Evolutionary conservation across 2,113 vertebrate species (phyloP).

Genomic region (Rhinichthys klamathensis): DNA sequence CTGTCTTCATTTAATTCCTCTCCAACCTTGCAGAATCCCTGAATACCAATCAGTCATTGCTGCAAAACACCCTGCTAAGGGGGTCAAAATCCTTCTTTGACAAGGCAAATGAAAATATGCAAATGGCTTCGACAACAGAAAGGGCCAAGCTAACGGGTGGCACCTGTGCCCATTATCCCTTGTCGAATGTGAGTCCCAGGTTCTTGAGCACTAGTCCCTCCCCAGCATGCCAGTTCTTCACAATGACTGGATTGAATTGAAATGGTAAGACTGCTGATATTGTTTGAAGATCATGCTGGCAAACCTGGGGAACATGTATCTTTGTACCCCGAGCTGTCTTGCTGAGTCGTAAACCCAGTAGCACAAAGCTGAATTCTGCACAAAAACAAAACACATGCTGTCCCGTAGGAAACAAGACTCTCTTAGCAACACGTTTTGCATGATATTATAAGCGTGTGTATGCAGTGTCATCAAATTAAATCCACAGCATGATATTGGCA

Average conservation of each 20-base stretch:
- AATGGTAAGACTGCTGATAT: slow-evolving; percentile 4
- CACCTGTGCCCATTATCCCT: slow-evolving; percentile 26
- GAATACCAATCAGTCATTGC: slow-evolving; percentile 37
- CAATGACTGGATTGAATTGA: slow-evolving; percentile 20
- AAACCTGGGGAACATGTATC: background rate
- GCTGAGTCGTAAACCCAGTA: background rate
- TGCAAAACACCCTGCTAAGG: slow-evolving; percentile 23
- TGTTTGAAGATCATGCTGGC: slow-evolving; percentile 13
- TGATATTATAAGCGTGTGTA: background rate
- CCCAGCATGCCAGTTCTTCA: background rate
- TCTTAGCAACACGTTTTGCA: slow-evolving; percentile 6
- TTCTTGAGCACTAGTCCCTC: background rate
- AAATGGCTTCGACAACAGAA: slow-evolving; percentile 28
- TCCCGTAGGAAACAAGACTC: background rate
- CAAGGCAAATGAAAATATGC: slow-evolving; percentile 39
- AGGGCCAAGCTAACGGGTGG: background rate
- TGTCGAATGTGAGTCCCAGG: slow-evolving; percentile 4
- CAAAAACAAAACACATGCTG: slow-evolving; percentile 15
- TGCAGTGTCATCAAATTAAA: slow-evolving; percentile 15
- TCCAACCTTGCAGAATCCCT: slow-evolving; percentile 5
- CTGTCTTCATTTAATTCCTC: slow-evolving; percentile 25
- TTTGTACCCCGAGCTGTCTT: background rate
- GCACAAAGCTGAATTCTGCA: slow-evolving; percentile 8
- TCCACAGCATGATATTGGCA: slow-evolving; percentile 10
- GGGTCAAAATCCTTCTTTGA: slow-evolving; percentile 34